Evolutionary conservation across 2,113 vertebrate species (phyloP), one percentile per base, ranked within the genome.

Genomic region (Steatornis caripensis): DNA sequence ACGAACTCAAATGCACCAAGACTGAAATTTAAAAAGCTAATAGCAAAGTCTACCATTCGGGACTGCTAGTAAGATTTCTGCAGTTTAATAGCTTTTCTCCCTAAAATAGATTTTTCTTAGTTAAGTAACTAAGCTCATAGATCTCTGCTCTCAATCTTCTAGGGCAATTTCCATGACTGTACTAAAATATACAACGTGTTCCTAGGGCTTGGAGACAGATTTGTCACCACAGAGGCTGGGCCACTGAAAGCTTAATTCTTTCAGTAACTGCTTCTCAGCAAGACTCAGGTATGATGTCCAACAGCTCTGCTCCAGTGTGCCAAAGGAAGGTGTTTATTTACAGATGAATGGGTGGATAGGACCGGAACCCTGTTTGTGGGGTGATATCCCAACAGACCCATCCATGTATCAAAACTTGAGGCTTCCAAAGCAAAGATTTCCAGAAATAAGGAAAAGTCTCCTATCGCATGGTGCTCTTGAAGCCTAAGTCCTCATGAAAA

Each of bases 71-170:
- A 87, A 57, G 65, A 87, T 90, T 79, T 91, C 69, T 91, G 77
- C 43, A 81, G 78, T 87, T 94, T 90, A 91, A 90, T 72, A 77
- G 85, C 78, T 90, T 92, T 93, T 68, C 61, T 89, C 55, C 72
- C 74, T 57, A 53, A 94, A 92, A 94, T 5, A 91, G 74, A 75
- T 87, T 87, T 72, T 89, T 69, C 87, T 91, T 62, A 79, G 61
- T 87, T 62, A 65, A 11, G 17, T 45, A 94, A 78, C 32, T 60
- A 89, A 89, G 64, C 57, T 89, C 48, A 45, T 15, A 80, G 57
- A 82, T 53, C 74, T 82, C 78, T 65, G 60, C 61, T 88, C 34
- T 80, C 77, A 65, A 53, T 32, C 55, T 89, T 72, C 49, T 5
- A 72, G 53, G 60, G 57, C 58, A 91, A 54, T 22, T 85, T 74